These are phyloP conservation scores for Gryllus longicercus DNA, from an alignment of 2,888 invertebrate genomes.

Conservation along the genomic window DNA sequence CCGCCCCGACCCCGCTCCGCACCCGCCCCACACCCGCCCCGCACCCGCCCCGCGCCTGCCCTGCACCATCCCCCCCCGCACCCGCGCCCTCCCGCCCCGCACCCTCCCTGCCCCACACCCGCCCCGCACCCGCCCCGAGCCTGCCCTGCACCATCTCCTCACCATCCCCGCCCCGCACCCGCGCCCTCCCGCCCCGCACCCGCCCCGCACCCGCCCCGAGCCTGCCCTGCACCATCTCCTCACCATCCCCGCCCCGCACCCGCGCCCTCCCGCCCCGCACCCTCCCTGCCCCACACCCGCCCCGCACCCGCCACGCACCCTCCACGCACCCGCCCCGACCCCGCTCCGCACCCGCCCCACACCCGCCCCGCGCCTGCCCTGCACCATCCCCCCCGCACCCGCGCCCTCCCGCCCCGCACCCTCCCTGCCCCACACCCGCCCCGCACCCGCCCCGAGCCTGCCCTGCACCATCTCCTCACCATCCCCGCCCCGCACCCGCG, in stretches of 20 bases:
- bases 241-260: too few relatives aligned
- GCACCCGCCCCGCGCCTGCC: neutral
- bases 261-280: conserved; percentile 72
- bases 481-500: conserved; percentile 57
- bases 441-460: conserved; percentile 31
- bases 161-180: conserved; percentile 65
- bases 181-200: too few relatives aligned
- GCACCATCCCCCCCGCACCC: too few relatives aligned
- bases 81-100: neutral
- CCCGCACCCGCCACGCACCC: too few relatives aligned
- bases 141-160: too few relatives aligned
- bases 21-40: conserved; percentile 75
- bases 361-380: too few relatives aligned
- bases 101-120: conserved; percentile 76
- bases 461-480: too few relatives aligned
- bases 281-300: too few relatives aligned
- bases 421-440: conserved; percentile 76
- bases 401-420: conserved; percentile 70
- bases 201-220: conserved; percentile 55
- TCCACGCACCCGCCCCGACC: conserved; percentile 52
- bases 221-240: too few relatives aligned
- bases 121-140: conserved; percentile 52
- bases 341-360: conserved; percentile 73
- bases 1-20: too few relatives aligned
- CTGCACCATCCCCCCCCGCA: conserved; percentile 66